Base-by-base conservation (phyloP, 2,797 vertebrate genomes). In the Amblyopsis hoosieri region DNA sequence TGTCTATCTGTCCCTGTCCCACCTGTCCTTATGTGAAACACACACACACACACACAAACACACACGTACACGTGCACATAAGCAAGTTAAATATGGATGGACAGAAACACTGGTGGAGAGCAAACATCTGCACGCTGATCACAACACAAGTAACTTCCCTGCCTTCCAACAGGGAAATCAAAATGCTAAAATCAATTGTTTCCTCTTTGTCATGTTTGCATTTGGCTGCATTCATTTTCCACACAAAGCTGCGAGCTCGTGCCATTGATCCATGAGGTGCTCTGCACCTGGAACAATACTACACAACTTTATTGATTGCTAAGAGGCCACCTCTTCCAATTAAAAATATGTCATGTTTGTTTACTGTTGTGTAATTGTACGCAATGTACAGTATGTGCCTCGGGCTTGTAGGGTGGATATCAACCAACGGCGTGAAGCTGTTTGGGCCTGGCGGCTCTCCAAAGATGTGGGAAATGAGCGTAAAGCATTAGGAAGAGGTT, bases 141-240 rank as follows among this genome's bases (percentile, higher is more conserved):
- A 58, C 54, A 66, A 66, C 63, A 68, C 23, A 23, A 23, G 23
- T 23, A 23, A 23, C 29, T 58, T 57, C 62, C 62, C 67, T 54
- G 67, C 1, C 45, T 55, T 42, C 33, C 42, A 13, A 52, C n/a
- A 29, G 49, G 56, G 49, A 50, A 46, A 57, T 49, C 10, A 31
- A 66, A 53, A 76, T 60, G 47, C 53, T 67, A 60, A 71, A 73
- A 85, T 83, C 78, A 71, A 81, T 80, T 57, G 5, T 4, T 12
- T 0, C 52, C 66, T 75, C 62, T 74, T 74, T 73, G 67, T 79
- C 66, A 63, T 76, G 70, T 79, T 81, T 83, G 74, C 64, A 58
- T 73, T 73, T 72, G 57, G 66, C 65, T 54, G 67, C 76, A 74
- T 81, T 73, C 1, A 66, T 82, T 80, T 81, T 76, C 33, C 64